phyloP scores from a whole-genome alignment of 2,113 vertebrate genomes.

The Puma concolor region DNA sequence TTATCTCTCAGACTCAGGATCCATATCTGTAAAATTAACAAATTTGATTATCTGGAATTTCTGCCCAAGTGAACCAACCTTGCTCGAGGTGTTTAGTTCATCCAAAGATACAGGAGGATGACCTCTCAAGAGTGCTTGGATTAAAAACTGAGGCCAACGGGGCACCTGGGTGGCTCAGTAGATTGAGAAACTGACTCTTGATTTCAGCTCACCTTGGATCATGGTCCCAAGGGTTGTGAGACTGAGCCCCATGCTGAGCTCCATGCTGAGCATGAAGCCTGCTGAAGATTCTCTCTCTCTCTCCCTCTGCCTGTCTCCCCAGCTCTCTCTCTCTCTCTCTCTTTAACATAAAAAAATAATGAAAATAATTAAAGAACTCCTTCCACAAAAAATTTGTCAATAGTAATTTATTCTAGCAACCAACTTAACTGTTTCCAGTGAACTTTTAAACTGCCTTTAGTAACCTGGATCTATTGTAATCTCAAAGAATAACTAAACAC shows the following conservation, averaged over 20 bases:
- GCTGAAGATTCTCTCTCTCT: too few species aligned
- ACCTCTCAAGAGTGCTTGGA: neutral
- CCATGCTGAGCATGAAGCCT: too few species aligned
- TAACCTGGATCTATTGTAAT: constrained; percentile 60
- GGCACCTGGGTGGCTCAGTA: too few species aligned
- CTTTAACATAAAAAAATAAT: too few species aligned
- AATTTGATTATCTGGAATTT: neutral
- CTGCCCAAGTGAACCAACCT: neutral
- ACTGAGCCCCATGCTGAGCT: too few species aligned
- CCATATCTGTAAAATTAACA: neutral
- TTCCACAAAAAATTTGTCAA: neutral
- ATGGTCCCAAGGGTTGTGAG: too few species aligned
- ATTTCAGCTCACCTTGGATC: too few species aligned
- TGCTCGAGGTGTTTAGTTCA: neutral
- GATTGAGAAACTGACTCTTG: too few species aligned
- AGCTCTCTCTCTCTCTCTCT: too few species aligned
- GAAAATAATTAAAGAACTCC: too few species aligned
- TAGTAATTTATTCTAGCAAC: neutral
- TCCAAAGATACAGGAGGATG: neutral
- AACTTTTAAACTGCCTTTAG: neutral
- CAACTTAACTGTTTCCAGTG: neutral
- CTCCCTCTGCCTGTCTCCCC: too few species aligned
- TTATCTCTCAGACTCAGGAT: neutral
- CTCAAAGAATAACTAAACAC: neutral
- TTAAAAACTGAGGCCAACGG: neutral